These are phyloP conservation scores for Hyperoplus lanceolatus DNA, from an alignment of 2,797 vertebrate genomes.

Conservation along the genomic window DNA sequence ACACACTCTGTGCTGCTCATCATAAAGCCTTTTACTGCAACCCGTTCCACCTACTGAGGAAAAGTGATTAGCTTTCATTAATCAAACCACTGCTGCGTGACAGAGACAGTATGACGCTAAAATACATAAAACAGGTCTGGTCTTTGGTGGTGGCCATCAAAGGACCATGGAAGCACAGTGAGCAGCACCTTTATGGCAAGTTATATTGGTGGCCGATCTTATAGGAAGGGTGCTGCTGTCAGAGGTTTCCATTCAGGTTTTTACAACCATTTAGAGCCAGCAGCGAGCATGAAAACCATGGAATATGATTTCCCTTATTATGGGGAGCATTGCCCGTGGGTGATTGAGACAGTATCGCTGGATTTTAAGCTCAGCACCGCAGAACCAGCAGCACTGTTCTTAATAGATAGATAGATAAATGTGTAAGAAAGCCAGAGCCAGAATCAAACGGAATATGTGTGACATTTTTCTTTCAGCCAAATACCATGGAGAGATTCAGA, in stretches of 20 bases:
- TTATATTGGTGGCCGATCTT: constrained; percentile 19
- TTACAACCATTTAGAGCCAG: constrained; percentile 64
- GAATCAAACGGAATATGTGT: constrained; percentile 22
- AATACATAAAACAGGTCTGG: constrained; percentile 41
- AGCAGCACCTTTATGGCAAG: constrained; percentile 47
- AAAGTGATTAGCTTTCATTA: constrained; percentile 31
- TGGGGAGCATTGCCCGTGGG: constrained; percentile 35
- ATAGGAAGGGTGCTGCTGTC: constrained; percentile 37
- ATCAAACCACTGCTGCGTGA: neutral
- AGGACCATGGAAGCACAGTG: constrained; percentile 30
- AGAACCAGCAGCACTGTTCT: neutral
- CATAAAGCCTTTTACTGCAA: constrained; percentile 31
- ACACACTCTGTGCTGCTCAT: neutral
- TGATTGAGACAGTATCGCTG: constrained; percentile 24
- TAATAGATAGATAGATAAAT: constrained; percentile 9
- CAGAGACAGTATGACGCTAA: constrained; percentile 15
- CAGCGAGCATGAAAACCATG: constrained; percentile 39
- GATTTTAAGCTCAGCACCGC: constrained; percentile 35
- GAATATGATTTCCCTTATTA: constrained; percentile 48
- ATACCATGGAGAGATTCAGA: constrained; percentile 28
- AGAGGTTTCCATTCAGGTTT: constrained; percentile 64
- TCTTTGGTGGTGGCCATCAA: constrained; percentile 47
- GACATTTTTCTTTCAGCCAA: constrained; percentile 37
- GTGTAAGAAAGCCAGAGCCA: constrained; percentile 9
- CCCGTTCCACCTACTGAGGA: constrained; percentile 1